phyloP scores from a whole-genome alignment of 2,888 invertebrate genomes.

The Drosophila multiciliata region DNA sequence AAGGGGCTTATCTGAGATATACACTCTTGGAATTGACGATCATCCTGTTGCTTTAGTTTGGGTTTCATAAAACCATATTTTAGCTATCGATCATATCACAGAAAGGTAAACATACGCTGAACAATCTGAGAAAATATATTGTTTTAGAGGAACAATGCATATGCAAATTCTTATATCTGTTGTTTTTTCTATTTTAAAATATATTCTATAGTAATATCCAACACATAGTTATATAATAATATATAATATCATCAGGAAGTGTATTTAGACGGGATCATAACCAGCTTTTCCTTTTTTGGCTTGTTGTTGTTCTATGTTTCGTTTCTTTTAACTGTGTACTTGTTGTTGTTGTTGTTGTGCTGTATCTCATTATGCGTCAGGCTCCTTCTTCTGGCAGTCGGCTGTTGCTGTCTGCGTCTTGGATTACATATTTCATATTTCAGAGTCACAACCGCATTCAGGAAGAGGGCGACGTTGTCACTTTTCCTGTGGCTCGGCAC shows the following conservation, averaged over 20 bases:
- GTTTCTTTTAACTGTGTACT: constrained; percentile 22
- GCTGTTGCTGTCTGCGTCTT: constrained; percentile 61
- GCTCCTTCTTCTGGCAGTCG: constrained; percentile 29
- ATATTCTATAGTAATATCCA: not conserved
- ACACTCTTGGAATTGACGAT: not conserved
- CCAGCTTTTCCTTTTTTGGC: constrained; percentile 24
- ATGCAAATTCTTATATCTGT: not conserved
- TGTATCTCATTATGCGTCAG: constrained; percentile 75
- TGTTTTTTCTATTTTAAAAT: not conserved
- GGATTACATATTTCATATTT: constrained; percentile 77
- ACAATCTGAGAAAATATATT: not conserved
- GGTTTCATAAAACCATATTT: not conserved
- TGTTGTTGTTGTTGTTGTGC: constrained; percentile 29
- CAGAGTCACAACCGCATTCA: constrained; percentile 60
- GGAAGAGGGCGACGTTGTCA: constrained; percentile 42
- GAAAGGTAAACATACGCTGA: not conserved
- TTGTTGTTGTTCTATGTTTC: constrained; percentile 59
- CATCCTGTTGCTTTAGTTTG: not conserved
- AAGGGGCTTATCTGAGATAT: not conserved
- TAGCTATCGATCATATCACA: not conserved
- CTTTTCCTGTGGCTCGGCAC: constrained; percentile 39
- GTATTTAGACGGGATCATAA: constrained; percentile 27
- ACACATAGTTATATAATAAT: not conserved
- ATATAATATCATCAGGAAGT: constrained; percentile 7
- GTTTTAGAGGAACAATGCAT: not conserved